Percentiles rank a stretch among this genome's conserved stretches.
Conservation (phyloP, 35 echinoderm and acorn worm genomes). For the Heliocidaris tuberculata region DNA sequence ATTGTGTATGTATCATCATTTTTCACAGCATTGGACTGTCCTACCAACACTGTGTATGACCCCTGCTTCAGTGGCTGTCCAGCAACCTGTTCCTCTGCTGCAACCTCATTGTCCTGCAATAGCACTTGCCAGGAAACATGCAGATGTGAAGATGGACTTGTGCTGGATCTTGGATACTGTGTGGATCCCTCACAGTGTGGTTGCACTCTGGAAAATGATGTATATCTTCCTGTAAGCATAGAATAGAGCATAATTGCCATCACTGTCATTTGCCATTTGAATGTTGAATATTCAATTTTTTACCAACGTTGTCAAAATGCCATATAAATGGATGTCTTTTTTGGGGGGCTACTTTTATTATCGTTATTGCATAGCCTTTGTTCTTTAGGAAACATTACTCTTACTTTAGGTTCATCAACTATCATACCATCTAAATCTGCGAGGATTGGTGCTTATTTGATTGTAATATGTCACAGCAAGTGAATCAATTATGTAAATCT, state of each 20-base stretch:
- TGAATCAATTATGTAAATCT: too few relatives aligned
- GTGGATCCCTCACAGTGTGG: constrained; percentile 68
- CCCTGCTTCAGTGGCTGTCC: constrained; percentile 69
- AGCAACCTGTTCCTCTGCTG: constrained; percentile 58
- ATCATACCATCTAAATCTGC: too few relatives aligned
- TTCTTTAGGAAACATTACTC: too few relatives aligned
- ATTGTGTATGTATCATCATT: not conserved
- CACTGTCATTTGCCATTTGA: too few relatives aligned
- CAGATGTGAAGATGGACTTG: constrained; percentile 62
- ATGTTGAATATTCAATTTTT: not conserved
- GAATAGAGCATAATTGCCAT: too few relatives aligned
- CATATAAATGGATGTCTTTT: too few relatives aligned
- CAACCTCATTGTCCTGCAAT: constrained; percentile 44
- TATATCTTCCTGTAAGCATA: constrained; percentile 59
- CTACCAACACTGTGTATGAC: constrained; percentile 65
- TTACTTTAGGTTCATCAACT: too few relatives aligned
- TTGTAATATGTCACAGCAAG: too few relatives aligned
- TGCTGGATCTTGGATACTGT: constrained; percentile 68
- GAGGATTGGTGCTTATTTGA: too few relatives aligned
- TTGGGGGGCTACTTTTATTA: too few relatives aligned
- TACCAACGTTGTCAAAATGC: too few relatives aligned
- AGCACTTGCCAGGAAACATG: constrained; percentile 72
- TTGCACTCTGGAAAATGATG: constrained; percentile 59
- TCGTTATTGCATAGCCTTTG: too few relatives aligned
- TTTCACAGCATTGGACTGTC: constrained; percentile 70